Percentiles rank a stretch among this genome's conserved stretches.
These are phyloP conservation scores for Heliconius himera DNA, from an alignment of 1,140 invertebrate genomes.

Conservation along the genomic window DNA sequence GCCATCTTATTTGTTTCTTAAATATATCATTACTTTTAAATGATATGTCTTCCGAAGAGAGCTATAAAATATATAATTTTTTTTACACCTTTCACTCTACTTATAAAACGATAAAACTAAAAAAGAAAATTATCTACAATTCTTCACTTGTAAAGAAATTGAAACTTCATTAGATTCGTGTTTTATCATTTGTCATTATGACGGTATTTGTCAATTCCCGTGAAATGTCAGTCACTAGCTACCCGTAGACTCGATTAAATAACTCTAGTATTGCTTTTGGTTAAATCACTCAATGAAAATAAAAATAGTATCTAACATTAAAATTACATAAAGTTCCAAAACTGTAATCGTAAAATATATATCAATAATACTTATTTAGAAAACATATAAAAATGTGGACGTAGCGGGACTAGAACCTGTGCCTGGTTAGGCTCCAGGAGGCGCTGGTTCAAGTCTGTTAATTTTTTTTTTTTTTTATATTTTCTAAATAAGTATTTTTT, in stretches of 20 bases:
- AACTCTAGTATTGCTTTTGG: neutral
- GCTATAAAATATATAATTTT: neutral
- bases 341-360: too few species aligned
- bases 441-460: too few species aligned
- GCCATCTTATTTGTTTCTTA: constrained; percentile 52
- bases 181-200: constrained; percentile 2
- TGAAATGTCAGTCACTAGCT: neutral
- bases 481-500: too few species aligned
- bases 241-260: neutral
- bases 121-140: neutral
- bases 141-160: neutral
- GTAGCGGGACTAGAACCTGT: too few species aligned
- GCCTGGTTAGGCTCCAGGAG: too few species aligned
- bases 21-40: constrained; percentile 17
- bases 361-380: too few species aligned
- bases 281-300: too few species aligned
- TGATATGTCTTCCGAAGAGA: neutral
- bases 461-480: too few species aligned
- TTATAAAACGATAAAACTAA: neutral
- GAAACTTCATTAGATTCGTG: neutral
- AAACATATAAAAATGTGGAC: too few species aligned
- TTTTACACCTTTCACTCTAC: neutral
- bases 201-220: neutral
- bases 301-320: too few species aligned
- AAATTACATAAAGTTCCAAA: too few species aligned